These are phyloP conservation scores for Amitus sp. DNA, from an alignment of 2,888 invertebrate species.

Conservation along the genomic window DNA sequence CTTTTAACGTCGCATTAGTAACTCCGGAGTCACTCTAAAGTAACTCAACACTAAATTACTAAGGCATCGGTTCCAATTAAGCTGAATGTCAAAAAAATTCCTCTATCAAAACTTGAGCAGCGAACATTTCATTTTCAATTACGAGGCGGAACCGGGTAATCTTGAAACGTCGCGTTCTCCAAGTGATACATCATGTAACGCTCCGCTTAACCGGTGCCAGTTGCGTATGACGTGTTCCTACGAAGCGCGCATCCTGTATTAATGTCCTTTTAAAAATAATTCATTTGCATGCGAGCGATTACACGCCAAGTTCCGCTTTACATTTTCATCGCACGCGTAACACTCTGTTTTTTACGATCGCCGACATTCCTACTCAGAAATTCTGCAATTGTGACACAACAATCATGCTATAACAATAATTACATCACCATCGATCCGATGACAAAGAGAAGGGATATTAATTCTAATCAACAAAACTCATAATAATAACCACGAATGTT, in stretches of 20 bases:
- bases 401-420: too few relatives aligned
- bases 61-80: not conserved
- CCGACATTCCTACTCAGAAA: too few relatives aligned
- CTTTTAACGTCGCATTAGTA: too few relatives aligned
- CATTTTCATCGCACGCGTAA: not conserved
- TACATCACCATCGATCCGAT: too few relatives aligned
- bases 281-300: slow-evolving; percentile 1
- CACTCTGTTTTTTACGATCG: not conserved
- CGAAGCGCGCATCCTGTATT: slow-evolving; percentile 3
- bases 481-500: too few relatives aligned
- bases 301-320: not conserved
- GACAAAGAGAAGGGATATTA: too few relatives aligned
- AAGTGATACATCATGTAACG: slow-evolving; percentile 1
- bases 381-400: too few relatives aligned
- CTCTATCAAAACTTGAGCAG: too few relatives aligned
- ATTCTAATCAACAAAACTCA: too few relatives aligned
- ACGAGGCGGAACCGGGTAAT: too few relatives aligned
- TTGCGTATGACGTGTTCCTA: slow-evolving; percentile 5
- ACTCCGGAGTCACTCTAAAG: too few relatives aligned
- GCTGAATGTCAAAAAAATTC: slow-evolving; percentile 11
- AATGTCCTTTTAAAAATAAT: slow-evolving; percentile 5
- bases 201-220: not conserved
- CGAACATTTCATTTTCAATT: not conserved
- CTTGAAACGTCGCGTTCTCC: not conserved
- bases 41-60: too few relatives aligned